Percentiles rank a stretch among this genome's conserved stretches.
phyloP scores from a whole-genome alignment of 2,888 invertebrate species.

The Hecatera dysodea region DNA sequence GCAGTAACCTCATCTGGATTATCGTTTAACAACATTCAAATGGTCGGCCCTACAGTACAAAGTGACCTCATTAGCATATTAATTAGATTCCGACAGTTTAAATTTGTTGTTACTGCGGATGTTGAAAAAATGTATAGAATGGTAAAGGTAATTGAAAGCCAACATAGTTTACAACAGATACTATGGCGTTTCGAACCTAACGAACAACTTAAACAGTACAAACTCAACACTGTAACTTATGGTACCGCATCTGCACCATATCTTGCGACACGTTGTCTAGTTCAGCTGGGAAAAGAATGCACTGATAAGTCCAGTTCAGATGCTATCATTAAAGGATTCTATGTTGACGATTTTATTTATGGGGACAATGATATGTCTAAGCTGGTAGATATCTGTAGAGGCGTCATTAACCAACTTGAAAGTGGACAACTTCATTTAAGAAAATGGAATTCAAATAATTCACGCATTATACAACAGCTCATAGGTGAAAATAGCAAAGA shows the following conservation, averaged over 20 bases:
- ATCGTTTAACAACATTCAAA: too few species aligned
- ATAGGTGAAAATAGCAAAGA: slow-evolving; percentile 4
- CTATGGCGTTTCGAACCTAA: too few species aligned
- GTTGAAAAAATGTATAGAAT: too few species aligned
- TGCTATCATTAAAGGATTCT: not conserved
- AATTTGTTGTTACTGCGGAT: too few species aligned
- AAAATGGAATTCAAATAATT: slow-evolving; percentile 13
- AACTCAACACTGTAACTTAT: too few species aligned
- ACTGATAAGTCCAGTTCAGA: slow-evolving; percentile 4
- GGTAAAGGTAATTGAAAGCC: slow-evolving; percentile 5
- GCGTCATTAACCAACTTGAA: slow-evolving; percentile 11
- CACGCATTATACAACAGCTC: not conserved
- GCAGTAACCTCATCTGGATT: too few species aligned
- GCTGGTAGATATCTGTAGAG: slow-evolving; percentile 12
- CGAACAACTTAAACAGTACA: slow-evolving; percentile 19
- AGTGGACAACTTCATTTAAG: not conserved
- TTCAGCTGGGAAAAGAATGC: slow-evolving; percentile 14
- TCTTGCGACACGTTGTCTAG: too few species aligned
- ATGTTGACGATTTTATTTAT: slow-evolving; percentile 6
- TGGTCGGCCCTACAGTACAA: too few species aligned
- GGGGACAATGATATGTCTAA: not conserved
- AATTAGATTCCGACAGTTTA: too few species aligned
- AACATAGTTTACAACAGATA: too few species aligned
- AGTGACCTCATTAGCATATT: too few species aligned
- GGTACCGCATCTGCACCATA: too few species aligned